Base-by-base conservation (phyloP, 1,140 invertebrate genomes). In the Lordiphosa collinella region DNA sequence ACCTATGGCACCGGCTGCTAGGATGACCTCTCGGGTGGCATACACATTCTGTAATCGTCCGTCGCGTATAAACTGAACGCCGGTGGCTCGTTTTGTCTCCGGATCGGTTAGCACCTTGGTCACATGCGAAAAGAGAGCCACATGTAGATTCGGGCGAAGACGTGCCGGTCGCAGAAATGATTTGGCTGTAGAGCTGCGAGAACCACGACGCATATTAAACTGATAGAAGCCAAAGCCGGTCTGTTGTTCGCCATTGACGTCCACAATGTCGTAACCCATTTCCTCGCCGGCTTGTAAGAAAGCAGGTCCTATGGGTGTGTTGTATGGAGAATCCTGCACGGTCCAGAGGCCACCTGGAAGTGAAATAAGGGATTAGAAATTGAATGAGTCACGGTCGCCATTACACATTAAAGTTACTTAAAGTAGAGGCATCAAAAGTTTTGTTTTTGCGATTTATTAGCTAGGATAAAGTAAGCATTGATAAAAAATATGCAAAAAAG, bases 201-300 rank as follows among this genome's bases (percentile, higher is more conserved):
- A 91, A 0, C 93, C 95, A 34, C 94, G 89, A 43, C 95, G 89
- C 92, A 96, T 96, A 3, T 95, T 96, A 73, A 92, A 95, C 87
- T 97, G 95, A 50, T 93, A 95, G 52, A 95, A 92, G 0, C 93
- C 92, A 72, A 95, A 96, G 4, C 95, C 95, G 0, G 95, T 96
- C 84, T 96, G 95, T 65, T 94, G 91, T 1, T 93, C 92, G 5
- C 96, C 93, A 88, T 96, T 95, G 43, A 95, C 89, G 86, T 94
- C 93, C 0, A 93, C 72, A 5, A 96, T 93, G 38, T 96, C 94
- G 89, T 96, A 96, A 35, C 96, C 97, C 92, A 97, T 95, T 87
- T 98, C 95, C 86, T 95, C 92, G 31, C 95, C 96, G 0, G 96
- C 96, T 90, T 98, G 94, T 0, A 98, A 90, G 80, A 96, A 95